These are phyloP conservation scores for Notoglanidium macrostoma DNA, from an alignment of 2,797 vertebrate species.

Conservation along the genomic window DNA sequence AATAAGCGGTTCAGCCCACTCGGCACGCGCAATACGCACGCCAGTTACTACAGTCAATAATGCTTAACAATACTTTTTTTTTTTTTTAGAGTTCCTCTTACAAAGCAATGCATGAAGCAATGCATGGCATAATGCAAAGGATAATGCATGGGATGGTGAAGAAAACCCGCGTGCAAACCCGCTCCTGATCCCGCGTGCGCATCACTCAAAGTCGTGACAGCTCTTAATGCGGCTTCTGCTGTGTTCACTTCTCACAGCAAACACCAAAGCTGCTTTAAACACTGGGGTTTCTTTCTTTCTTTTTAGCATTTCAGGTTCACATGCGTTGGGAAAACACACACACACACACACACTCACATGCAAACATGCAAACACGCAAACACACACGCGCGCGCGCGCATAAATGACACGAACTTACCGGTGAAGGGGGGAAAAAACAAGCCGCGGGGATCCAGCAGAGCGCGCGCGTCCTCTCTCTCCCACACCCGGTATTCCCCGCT, in stretches of 20 bases:
- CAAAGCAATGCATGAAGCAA: neutral
- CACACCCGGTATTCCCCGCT: conserved; percentile 10
- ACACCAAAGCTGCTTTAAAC: neutral
- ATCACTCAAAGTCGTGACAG: conserved; percentile 17
- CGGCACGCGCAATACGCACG: neutral
- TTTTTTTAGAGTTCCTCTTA: neutral
- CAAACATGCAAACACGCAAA: neutral
- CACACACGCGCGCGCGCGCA: too few relatives aligned
- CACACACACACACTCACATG: neutral
- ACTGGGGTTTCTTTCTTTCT: neutral
- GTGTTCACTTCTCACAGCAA: neutral
- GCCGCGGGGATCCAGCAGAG: conserved; percentile 6
- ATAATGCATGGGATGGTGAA: neutral
- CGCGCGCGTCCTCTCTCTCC: neutral
- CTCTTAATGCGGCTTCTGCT: neutral
- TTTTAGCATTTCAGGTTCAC: neutral
- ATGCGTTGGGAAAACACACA: neutral
- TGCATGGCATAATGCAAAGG: neutral
- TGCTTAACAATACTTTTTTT: neutral
- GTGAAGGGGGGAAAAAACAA: neutral
- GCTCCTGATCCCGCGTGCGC: neutral
- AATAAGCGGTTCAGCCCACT: neutral
- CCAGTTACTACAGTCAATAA: neutral
- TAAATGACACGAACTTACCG: conserved; percentile 5
- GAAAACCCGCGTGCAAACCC: neutral